A percentile compares a stretch with the other conserved stretches of the same genome.
Conservation (phyloP, 2,888 invertebrate genomes). For the Phalangium opilio region DNA sequence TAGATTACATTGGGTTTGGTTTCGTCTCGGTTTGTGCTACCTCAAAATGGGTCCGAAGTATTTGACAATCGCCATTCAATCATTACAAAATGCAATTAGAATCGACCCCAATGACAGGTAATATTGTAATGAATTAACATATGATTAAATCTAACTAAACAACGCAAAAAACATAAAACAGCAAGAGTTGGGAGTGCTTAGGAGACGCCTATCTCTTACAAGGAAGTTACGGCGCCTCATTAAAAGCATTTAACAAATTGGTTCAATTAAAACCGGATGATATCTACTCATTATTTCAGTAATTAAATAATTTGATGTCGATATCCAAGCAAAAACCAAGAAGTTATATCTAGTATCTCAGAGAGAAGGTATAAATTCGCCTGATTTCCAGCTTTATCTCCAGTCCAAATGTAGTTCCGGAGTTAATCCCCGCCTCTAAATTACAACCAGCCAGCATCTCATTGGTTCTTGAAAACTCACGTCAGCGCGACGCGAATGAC, state of each 20-base stretch:
- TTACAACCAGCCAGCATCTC: too few species aligned
- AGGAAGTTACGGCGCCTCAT: conserved; percentile 76
- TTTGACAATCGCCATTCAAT: conserved; percentile 47
- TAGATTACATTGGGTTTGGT: conserved; percentile 57
- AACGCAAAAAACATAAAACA: too few species aligned
- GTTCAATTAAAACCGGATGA: conserved; percentile 47
- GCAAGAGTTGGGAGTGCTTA: conserved; percentile 66
- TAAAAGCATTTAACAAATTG: conserved; percentile 67
- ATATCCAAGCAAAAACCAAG: too few species aligned
- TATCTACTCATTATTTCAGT: conserved; percentile 55
- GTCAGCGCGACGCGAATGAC: too few species aligned
- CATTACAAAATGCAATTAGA: conserved; percentile 45
- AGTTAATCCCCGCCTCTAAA: too few species aligned
- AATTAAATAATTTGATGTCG: conserved; percentile 33
- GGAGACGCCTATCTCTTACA: conserved; percentile 78
- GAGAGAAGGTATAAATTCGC: too few species aligned
- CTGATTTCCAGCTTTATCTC: too few species aligned
- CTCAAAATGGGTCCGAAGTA: conserved; percentile 46
- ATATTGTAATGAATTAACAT: too few species aligned
- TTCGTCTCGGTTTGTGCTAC: conserved; percentile 67
- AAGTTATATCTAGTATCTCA: too few species aligned
- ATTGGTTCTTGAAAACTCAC: too few species aligned
- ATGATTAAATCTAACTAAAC: too few species aligned
- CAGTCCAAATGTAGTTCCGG: too few species aligned
- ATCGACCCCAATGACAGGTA: conserved; percentile 46